A percentile compares a stretch with the other conserved stretches of the same genome.
phyloP scores from a whole-genome alignment of 2,113 vertebrate genomes.

The Microcebus jonahi region DNA sequence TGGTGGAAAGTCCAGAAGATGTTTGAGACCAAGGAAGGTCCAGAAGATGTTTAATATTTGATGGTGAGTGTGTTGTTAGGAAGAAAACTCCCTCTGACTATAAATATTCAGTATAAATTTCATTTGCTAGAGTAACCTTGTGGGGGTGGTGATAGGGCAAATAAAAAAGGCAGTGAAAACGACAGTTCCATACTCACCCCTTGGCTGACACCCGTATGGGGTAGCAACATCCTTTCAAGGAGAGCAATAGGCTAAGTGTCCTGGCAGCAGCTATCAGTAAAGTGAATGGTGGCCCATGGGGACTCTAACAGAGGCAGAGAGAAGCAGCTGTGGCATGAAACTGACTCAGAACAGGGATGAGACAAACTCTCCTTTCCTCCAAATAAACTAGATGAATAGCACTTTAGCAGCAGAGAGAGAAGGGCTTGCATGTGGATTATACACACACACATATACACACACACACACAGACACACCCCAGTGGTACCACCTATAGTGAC shows the following conservation, averaged over 20 bases:
- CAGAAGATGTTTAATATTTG: not conserved
- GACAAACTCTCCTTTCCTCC: not conserved
- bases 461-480: not conserved
- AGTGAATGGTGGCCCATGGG: not conserved
- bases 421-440: not conserved
- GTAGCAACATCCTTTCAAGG: not conserved
- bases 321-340: not conserved
- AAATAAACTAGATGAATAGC: not conserved
- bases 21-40: not conserved
- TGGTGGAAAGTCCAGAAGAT: not conserved
- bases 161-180: not conserved
- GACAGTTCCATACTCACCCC: not conserved
- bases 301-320: not conserved
- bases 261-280: not conserved
- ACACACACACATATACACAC: not conserved
- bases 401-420: not conserved
- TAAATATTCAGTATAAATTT: conserved; percentile 6
- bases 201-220: not conserved
- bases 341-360: not conserved
- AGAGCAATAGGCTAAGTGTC: not conserved
- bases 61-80: not conserved
- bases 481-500: not conserved
- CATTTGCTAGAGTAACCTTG: not conserved
- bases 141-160: not conserved
- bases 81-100: not conserved